Conservation (phyloP, 2,797 vertebrate species). For the Petrocephalus sullivani region DNA sequence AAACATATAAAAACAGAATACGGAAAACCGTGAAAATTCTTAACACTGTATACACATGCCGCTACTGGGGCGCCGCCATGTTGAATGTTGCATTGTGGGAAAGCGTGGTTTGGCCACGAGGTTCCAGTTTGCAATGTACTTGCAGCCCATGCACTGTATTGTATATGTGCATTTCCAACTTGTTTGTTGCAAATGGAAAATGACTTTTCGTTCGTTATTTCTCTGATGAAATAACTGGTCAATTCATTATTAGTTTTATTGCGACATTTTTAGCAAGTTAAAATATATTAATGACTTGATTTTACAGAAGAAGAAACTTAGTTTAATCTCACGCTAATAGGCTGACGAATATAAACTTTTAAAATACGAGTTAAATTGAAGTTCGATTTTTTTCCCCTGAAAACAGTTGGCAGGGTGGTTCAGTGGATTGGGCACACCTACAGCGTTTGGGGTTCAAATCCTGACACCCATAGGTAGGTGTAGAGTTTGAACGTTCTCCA, state of each 20-base stretch:
- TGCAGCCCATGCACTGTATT: not conserved
- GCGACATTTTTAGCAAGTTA: not conserved
- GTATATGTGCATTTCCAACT: not conserved
- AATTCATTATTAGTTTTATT: not conserved
- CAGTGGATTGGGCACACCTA: not conserved
- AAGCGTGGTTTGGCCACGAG: constrained; percentile 26
- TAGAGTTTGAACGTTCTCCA: not conserved
- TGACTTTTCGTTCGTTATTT: not conserved
- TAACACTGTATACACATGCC: constrained; percentile 57
- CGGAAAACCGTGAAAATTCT: not conserved
- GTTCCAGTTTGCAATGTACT: not conserved
- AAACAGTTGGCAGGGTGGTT: not conserved
- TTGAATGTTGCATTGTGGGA: constrained; percentile 52
- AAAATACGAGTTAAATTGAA: not conserved
- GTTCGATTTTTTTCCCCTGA: not conserved
- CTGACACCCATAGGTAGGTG: not conserved
- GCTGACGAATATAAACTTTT: not conserved
- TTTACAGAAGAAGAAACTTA: no score
- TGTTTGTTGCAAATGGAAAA: not conserved
- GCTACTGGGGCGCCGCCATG: constrained; percentile 66
- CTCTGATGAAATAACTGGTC: not conserved
- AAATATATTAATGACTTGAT: no score
- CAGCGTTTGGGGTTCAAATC: not conserved
- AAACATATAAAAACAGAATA: not conserved
- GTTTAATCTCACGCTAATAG: no score